Base-by-base conservation (phyloP, 2,888 invertebrate genomes). In the Rhamphomyia laevipes region DNA sequence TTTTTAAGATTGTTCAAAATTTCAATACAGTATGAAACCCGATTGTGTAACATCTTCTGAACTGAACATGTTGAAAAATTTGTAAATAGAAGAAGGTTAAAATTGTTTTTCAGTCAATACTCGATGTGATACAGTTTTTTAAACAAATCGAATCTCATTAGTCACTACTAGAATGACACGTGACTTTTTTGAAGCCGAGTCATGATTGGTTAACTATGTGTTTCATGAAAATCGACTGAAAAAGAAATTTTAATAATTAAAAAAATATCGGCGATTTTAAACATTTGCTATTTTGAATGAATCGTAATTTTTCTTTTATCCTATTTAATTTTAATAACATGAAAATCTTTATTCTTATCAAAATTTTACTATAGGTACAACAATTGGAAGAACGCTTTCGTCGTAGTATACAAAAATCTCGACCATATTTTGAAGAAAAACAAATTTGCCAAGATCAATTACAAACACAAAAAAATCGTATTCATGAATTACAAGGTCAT, bases 341-440 rank as follows among this genome's bases (percentile, higher is more conserved):
- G 43, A 6, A 23, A 31, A 13, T 17, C 33, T 44, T 17, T 35
- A 33, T 10, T 43, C 6, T 17, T n/a, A n/a, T n/a, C n/a, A n/a
- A n/a, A n/a, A 47, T 35, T 9, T 44, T 9, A 12, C 30, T 47
- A 27, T 62, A 81, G 78, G 79, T 86, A 41, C 82, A 87, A 58
- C 78, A 82, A 60, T 67, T 90, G 27, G 91, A 93, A 67, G 89
- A 90, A 57, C 84, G 84, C 60, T 76, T 88, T 49, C 84, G 83
- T 57, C 80, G 85, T 48, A 84, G 82, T 62, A 91, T 94, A 46
- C 76, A 81, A 35, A 93, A 91, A 68, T 87, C 94, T 2, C 80
- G 90, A 50, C 80, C 87, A 0, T 95, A 94, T 67, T 94, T 94
- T 63, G 93, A 94, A 55, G 84, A 91, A 67, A 92, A 90, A 71